Evolutionary conservation across 2,888 invertebrate species (phyloP), one percentile per base, ranked within the genome.

Genomic region (Hypena proboscidalis): DNA sequence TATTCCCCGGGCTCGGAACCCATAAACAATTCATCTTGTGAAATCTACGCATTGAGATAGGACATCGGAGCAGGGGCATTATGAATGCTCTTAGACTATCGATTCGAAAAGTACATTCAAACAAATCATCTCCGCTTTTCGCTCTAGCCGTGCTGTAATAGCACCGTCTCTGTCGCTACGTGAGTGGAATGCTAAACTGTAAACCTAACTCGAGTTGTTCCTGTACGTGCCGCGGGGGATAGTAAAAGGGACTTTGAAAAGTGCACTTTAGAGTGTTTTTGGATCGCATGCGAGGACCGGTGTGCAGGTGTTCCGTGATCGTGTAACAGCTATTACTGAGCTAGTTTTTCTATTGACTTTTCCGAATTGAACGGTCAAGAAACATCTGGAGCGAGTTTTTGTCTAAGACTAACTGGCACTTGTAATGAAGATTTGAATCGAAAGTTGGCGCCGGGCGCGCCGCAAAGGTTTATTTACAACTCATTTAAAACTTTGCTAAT

Each of bases 21-120:
- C 72, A 80, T 82, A 79, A 80, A 83, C 77, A 78, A 83, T 82
- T 81, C 74, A 81, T 79, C 70, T 78, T 68, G 63, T 58, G 38
- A 70, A 80, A 78, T 77, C 70, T 72, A 75, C 70, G 69, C 69
- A 67, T 61, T 67, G 55, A 65, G 59, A 58, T 61, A 62, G 67
- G 53, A 72, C 59, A 71, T 67, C 34, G 29, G 48, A 55, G 50
- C 51, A 46, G 61, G 64, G 70, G 62, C 67, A 70, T 77, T 78
- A 77, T 68, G 65, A 74, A 77, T 77, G 72, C 70, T 69, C 53
- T 70, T 58, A 50, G 52, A 58, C 53, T 77, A 81, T 80, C 73
- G 77, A 81, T 82, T 74, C 58, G 47, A 62, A 70, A 73, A 74
- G 59, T 69, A 74, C 60, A 72, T 67, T 71, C 58, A 69, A 75